Base-by-base conservation (phyloP, 2,888 invertebrate species). In the Eueremaeus valkanovi region DNA sequence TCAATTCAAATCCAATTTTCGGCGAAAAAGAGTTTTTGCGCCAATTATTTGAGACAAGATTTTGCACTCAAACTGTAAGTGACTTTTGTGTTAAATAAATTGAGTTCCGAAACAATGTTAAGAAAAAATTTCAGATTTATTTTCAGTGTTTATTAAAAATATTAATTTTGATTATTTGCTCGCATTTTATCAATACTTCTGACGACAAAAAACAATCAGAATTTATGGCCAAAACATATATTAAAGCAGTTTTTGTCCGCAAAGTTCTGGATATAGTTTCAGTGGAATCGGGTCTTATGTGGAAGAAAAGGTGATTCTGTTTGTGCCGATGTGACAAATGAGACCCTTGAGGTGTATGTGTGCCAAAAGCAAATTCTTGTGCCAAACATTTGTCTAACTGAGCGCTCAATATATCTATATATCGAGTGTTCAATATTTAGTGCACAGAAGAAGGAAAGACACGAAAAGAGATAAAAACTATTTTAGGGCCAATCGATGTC, bases 41-140 rank as follows among this genome's bases (percentile, higher is more conserved):
- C 58, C 58, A 58, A 58, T 58, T 58, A 58, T 58, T 58, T 27
- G 58, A 58, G 3, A 58, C 58, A 58, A 24, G 58, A 58, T 24
- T 58, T 58, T 58, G 58, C 58, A 58, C 58, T 58, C 58, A 24
- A 58, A 58, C 58, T 58, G 5, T 58, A 58, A 58, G 27, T 24
- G 21, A 58, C 9, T 58, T 9, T 58, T 24, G 58, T 58, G 13
- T 29, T 24, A 24, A 58, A 58, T 58, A 24, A 58, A 58, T 58
- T 27, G 58, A 58, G 8, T 58, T 27, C 24, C 9, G 45, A 45
- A 9, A 40, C 40, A 40, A 40, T 40, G 40, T 40, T 40, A 40
- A 40, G 11, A 40, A 9, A n/a, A n/a, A n/a, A n/a, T n/a, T n/a
- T n/a, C n/a, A n/a, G n/a, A n/a, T n/a, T n/a, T n/a, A n/a, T n/a